Base-by-base conservation (phyloP, 2,797 vertebrate genomes). In the Lerista edwardsae region DNA sequence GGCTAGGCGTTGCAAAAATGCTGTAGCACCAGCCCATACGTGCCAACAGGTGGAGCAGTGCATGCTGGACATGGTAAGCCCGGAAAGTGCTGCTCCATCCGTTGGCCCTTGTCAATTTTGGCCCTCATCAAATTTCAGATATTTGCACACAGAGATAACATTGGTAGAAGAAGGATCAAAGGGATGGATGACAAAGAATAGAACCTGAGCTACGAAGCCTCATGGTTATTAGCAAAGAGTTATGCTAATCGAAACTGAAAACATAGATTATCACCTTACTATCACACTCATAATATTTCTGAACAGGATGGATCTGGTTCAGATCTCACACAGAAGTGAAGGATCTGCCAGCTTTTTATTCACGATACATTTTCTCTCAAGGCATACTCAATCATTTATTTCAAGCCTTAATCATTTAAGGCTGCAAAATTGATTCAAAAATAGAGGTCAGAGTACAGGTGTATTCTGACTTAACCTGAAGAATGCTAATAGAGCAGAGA, bases 361-460 rank as follows among this genome's bases (percentile, higher is more conserved):
- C 79, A 86, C 89, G 85, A 86, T 80, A 74, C 47, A 86, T 89
- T 89, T 94, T 91, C 84, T 93, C 89, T 84, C 47, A 84, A 91
- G 84, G 77, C 83, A 86, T 90, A 93, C 64, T 93, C 89, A 92
- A 90, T 92, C 79, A 93, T 92, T 94, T 93, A 91, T 92, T 93
- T 93, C 87, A 91, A 93, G 77, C 5, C 76, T 90, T 92, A 91
- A 89, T 93, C 85, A 93, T 93, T 95, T 94, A 93, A 92, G 83
- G 64, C 85, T 90, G 82, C 87, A 88, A 93, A 95, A 93, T 77
- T 90, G 86, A 91, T 93, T 94, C 88, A 91, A 94, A n/a, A 94
- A 90, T 86, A 91, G 89, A 91, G 92, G 71, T 88, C 91, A 92
- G 77, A 8, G 12, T 80, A 91, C 79, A 92, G 62, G 81, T 89